A percentile compares a stretch with the other conserved stretches of the same genome.
Conservation (phyloP, 2,888 invertebrate genomes). For the Ennomos fuscantarius region DNA sequence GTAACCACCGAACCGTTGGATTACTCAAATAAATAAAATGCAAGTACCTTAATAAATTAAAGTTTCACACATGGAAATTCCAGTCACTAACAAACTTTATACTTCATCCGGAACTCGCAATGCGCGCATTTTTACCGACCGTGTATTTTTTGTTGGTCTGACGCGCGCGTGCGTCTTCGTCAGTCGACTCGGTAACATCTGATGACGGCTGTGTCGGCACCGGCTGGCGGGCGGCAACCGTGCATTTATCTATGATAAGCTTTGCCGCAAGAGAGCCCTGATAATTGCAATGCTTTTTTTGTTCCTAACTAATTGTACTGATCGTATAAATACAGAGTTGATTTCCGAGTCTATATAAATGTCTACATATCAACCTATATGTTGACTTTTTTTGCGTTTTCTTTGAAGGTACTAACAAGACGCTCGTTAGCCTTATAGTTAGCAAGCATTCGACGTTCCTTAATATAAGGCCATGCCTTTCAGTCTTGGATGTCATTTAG, state of each 20-base stretch:
- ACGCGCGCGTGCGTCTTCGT: conserved; percentile 44
- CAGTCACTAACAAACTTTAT: conserved; percentile 1
- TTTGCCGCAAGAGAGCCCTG: background rate
- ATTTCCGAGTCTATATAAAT: no score
- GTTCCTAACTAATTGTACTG: no score
- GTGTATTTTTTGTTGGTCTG: conserved; percentile 27
- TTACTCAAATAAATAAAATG: no score
- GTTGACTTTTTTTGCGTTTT: no score
- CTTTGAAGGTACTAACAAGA: no score
- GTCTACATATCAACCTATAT: no score
- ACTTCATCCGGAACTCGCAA: conserved; percentile 12
- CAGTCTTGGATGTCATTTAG: no score
- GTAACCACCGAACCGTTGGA: no score
- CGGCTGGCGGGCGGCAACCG: conserved; percentile 12
- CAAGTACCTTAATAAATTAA: conserved; percentile 7
- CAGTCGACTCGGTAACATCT: conserved; percentile 48
- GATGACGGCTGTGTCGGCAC: background rate
- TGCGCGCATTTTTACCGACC: conserved; percentile 1
- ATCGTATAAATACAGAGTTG: no score
- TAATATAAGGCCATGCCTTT: no score
- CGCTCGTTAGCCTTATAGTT: no score
- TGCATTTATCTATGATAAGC: conserved; percentile 14
- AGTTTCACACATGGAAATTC: background rate
- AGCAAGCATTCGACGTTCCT: no score
- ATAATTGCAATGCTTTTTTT: background rate